Evolutionary conservation across 2,113 vertebrate genomes (phyloP).

Genomic region (Clarias magur): DNA sequence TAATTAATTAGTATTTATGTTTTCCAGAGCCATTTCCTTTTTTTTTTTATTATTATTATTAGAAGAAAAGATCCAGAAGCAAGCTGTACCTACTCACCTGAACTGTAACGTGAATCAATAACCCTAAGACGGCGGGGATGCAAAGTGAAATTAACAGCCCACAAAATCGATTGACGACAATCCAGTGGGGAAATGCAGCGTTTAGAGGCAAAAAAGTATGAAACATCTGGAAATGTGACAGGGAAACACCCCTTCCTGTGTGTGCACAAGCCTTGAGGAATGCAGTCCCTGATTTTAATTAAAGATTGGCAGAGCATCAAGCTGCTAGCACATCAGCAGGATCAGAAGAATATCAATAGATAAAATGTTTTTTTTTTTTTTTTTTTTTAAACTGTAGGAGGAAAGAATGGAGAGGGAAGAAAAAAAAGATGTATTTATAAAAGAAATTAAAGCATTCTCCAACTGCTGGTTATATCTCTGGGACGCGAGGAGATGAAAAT

Average conservation of each 20-base stretch:
- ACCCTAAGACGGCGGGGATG: not conserved
- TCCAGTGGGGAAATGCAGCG: constrained; percentile 36
- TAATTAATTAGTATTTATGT: not conserved
- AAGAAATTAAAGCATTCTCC: constrained; percentile 42
- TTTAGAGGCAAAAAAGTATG: constrained; percentile 38
- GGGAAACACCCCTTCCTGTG: constrained; percentile 32
- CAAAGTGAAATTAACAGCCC: constrained; percentile 38
- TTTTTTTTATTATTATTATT: not conserved
- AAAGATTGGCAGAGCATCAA: constrained; percentile 62
- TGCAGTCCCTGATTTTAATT: constrained; percentile 60
- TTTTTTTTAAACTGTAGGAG: constrained; percentile 63
- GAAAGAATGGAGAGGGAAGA: constrained; percentile 46
- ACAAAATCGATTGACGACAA: constrained; percentile 41
- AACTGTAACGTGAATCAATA: constrained; percentile 27
- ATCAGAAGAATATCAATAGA: constrained; percentile 54
- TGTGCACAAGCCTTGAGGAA: constrained; percentile 38
- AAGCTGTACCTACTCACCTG: not conserved
- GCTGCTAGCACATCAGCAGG: constrained; percentile 50
- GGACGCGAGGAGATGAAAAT: constrained; percentile 22
- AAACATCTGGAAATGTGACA: constrained; percentile 53
- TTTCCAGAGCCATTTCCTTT: not conserved
- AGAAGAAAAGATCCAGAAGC: constrained; percentile 19
- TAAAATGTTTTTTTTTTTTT: constrained; percentile 54
- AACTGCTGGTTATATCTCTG: constrained; percentile 61
- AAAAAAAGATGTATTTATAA: constrained; percentile 16